Evolutionary conservation across 2,888 invertebrate genomes (phyloP).

Genomic region (Merodon equestris): DNA sequence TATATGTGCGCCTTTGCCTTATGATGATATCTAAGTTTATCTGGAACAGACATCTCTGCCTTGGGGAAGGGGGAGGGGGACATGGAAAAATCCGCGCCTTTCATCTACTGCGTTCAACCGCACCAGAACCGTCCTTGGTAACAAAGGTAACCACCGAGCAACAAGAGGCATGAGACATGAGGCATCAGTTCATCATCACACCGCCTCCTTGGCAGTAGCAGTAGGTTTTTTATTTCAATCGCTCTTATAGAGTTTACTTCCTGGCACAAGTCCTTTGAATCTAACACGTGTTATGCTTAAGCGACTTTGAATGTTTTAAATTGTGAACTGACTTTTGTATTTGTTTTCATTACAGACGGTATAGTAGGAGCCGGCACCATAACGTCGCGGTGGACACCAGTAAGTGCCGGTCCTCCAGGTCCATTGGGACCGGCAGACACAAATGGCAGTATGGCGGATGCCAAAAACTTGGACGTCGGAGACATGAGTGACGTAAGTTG

Average conservation of each 20-base stretch:
- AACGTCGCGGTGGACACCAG: constrained; percentile 97
- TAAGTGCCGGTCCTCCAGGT: constrained; percentile 85
- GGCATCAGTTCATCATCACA: not conserved
- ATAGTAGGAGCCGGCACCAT: constrained; percentile 93
- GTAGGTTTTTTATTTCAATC: too few species aligned
- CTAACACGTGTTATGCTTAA: too few species aligned
- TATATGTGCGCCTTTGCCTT: not conserved
- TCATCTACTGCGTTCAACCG: constrained; percentile 34
- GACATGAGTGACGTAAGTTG: constrained; percentile 91
- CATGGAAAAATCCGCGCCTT: constrained; percentile 47
- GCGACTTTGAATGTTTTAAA: too few species aligned
- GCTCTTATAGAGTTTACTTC: too few species aligned
- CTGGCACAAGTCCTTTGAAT: too few species aligned
- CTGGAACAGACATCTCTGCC: too few species aligned
- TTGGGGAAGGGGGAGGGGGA: too few species aligned
- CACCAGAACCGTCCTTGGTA: constrained; percentile 25
- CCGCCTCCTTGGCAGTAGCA: too few species aligned
- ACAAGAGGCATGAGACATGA: too few species aligned
- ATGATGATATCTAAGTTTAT: too few species aligned
- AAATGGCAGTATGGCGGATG: constrained; percentile 94
- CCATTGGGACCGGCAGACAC: constrained; percentile 87
- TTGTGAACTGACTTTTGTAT: too few species aligned
- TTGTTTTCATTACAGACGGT: constrained; percentile 81
- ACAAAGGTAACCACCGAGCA: constrained; percentile 25
- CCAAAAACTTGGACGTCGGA: constrained; percentile 94